These are phyloP conservation scores for Colletes latitarsis DNA, from an alignment of 1,140 invertebrate genomes.

Conservation along the genomic window DNA sequence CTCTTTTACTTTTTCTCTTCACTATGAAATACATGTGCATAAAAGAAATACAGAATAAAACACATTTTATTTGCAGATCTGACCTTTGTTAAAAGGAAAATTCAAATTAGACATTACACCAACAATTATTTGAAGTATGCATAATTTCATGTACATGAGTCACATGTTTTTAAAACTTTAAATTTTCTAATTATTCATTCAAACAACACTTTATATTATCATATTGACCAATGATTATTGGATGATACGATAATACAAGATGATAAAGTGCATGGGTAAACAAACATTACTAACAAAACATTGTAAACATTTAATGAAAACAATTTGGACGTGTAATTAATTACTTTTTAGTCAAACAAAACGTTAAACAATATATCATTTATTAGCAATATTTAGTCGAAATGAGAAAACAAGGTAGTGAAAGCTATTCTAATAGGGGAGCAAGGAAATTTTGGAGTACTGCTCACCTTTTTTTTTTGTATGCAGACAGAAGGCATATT, in stretches of 20 bases:
- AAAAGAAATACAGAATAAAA: too few relatives aligned
- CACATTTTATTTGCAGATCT: too few relatives aligned
- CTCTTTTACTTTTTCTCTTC: too few relatives aligned
- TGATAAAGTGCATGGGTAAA: neutral
- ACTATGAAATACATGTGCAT: too few relatives aligned
- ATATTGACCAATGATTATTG: neutral
- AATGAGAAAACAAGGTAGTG: neutral
- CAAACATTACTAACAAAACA: neutral
- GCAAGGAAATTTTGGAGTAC: neutral
- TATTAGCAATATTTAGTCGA: neutral
- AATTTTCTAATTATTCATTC: neutral
- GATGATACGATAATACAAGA: neutral
- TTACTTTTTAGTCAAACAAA: neutral
- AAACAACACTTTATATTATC: neutral
- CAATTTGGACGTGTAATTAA: neutral
- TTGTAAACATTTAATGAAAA: neutral
- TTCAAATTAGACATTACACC: neutral
- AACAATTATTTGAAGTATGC: neutral
- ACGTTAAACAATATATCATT: neutral
- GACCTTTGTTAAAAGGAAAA: too few relatives aligned
- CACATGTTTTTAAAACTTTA: neutral
- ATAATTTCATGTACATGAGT: neutral
- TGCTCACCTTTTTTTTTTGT: conserved; percentile 19
- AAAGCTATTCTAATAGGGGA: neutral
- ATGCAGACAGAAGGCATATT: conserved; percentile 16